Evolutionary conservation across 2,797 vertebrate genomes (phyloP).

Genomic region (Peromyscus eremicus): DNA sequence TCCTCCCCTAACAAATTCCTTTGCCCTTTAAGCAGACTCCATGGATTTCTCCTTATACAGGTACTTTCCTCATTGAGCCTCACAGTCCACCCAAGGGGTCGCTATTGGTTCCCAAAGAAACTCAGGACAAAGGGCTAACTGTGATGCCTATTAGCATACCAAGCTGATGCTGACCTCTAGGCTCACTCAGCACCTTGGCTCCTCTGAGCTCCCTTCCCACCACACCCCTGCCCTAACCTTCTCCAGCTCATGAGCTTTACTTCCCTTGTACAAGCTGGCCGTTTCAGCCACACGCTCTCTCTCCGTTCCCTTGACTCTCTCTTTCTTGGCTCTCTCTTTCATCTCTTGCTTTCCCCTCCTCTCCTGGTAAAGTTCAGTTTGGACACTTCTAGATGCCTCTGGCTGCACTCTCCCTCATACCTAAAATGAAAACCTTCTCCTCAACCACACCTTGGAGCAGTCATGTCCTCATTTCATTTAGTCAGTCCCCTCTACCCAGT

Average conservation of each 20-base stretch:
- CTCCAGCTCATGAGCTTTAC: neutral
- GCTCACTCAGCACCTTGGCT: neutral
- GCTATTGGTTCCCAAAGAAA: neutral
- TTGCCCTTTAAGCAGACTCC: no score
- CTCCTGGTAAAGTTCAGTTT: neutral
- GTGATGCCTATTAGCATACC: neutral
- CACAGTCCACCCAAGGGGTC: neutral
- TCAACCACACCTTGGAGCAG: fast-evolving
- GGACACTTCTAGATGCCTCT: neutral
- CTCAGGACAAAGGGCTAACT: neutral
- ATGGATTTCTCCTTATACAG: no score
- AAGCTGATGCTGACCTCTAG: neutral
- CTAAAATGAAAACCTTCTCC: neutral
- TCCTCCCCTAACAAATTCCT: no score
- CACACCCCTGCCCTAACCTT: neutral
- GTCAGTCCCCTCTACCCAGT: neutral
- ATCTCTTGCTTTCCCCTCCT: neutral
- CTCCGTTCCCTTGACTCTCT: neutral
- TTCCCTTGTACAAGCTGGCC: neutral
- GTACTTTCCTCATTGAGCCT: neutral
- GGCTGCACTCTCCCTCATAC: neutral
- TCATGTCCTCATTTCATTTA: neutral
- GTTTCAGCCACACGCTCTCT: neutral
- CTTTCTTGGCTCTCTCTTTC: neutral
- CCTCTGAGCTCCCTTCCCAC: neutral